Conservation (phyloP, 1,140 invertebrate genomes). For the Neotoxoptera formosana region DNA sequence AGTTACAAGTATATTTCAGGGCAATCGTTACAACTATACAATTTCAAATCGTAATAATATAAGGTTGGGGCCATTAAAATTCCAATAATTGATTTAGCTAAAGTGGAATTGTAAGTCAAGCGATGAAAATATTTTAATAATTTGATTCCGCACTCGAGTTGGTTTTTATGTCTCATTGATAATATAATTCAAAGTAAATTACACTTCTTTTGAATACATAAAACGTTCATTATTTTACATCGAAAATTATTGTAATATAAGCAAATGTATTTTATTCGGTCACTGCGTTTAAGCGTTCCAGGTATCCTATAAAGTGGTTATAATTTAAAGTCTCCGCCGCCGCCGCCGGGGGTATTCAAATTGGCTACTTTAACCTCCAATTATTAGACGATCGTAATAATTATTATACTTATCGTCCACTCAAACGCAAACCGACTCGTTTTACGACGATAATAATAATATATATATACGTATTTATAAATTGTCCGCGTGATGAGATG, state of each 20-base stretch:
- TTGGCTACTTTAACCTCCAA: not conserved
- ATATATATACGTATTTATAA: too few relatives aligned
- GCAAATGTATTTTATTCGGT: not conserved
- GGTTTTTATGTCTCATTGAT: not conserved
- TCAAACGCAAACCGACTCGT: not conserved
- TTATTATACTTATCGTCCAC: not conserved
- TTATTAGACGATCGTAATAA: not conserved
- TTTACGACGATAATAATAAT: too few relatives aligned
- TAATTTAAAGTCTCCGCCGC: not conserved
- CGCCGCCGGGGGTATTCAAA: too few relatives aligned
- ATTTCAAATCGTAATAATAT: not conserved
- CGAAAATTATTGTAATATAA: not conserved
- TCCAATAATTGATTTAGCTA: not conserved
- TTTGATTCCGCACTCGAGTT: not conserved
- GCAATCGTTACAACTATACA: not conserved
- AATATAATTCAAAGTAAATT: not conserved
- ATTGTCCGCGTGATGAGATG: not conserved
- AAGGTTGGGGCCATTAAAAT: not conserved
- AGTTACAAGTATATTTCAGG: not conserved
- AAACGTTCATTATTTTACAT: not conserved
- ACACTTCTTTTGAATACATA: not conserved
- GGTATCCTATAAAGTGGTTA: not conserved
- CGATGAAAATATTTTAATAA: conserved; percentile 9
- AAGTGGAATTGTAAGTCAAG: not conserved
- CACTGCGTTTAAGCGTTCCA: not conserved